Percentiles rank a stretch among this genome's conserved stretches.
These are phyloP conservation scores for Eulemur rufifrons DNA, from an alignment of 2,113 vertebrate genomes.

Conservation along the genomic window DNA sequence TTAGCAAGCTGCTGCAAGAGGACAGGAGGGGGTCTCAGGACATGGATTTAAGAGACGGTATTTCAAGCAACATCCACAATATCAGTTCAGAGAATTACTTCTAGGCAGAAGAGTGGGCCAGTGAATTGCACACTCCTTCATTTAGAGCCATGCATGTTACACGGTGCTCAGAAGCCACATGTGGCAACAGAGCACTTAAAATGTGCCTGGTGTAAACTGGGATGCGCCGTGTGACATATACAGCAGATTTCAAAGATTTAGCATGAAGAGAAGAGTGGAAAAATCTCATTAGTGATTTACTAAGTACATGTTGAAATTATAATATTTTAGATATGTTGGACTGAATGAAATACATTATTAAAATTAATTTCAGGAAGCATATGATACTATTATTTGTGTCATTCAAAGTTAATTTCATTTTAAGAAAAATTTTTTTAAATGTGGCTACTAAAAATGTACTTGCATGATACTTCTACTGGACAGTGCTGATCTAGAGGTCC, in stretches of 20 bases:
- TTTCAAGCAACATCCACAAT: background rate
- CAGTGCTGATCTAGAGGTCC: background rate
- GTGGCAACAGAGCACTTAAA: background rate
- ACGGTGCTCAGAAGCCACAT: background rate
- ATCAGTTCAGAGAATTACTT: too few relatives aligned
- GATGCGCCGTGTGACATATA: fast-evolving
- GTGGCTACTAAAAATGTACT: background rate
- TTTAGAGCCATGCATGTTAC: fast-evolving
- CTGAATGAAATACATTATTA: background rate
- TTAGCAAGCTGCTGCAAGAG: fast-evolving
- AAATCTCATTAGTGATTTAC: background rate
- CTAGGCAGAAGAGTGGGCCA: background rate
- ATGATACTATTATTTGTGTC: background rate
- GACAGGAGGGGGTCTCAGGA: background rate
- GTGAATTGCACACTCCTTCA: fast-evolving
- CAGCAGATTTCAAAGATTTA: background rate
- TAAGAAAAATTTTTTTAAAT: background rate
- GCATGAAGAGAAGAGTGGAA: background rate
- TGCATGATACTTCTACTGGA: background rate
- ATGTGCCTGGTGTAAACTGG: background rate
- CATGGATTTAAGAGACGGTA: fast-evolving
- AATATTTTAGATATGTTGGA: background rate
- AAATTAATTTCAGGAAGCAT: background rate
- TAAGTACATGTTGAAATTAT: background rate
- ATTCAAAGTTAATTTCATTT: background rate